Base-by-base conservation (phyloP, 1,140 invertebrate species). In the Choristoneura fumiferana region DNA sequence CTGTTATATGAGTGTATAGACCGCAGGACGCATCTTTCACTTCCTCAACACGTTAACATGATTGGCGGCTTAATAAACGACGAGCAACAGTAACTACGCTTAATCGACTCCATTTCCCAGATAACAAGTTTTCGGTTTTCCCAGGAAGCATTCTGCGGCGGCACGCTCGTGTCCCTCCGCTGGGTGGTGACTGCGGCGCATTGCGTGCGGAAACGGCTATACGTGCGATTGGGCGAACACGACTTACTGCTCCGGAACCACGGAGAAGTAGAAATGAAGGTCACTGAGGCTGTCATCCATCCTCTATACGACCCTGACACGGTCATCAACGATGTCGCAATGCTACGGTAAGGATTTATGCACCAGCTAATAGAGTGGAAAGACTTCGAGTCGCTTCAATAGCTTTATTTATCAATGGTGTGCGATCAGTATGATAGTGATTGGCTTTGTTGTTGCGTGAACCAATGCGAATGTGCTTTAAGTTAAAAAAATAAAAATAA, bases 141-240 rank as follows among this genome's bases (percentile, higher is more conserved):
- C 64, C 68, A 95, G 94, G 95, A 96, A 84, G 93, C 95, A 34
- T 97, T 97, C 78, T 99, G 97, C 76, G 97, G 96, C 0, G 97
- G 97, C 4, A 98, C 97, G 1, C 78, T 99, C 14, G 93, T 99
- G 35, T 93, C 94, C 0, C 92, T 95, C 0, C 89, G 92, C 15
- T 98, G 97, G 96, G 94, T 98, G 8, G 87, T 98, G 15, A 98
- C 97, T 0, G 97, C 97, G 0, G 96, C 96, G 0, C 97, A 98
- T 80, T 98, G 97, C 84, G 93, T 95, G 8, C 84, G 95, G 55
- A 94, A 93, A 64, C 91, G 92, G 9, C 91, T 98, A 3, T 94
- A 93, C 64, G 95, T 98, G 10, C 92, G 95, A 10, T 89, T 98
- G 5, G 97, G 96, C 6, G 97, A 98, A 14, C 81, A 89, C 55